Evolutionary conservation across 53 echinoderm and acorn worm genomes (phyloP).

Genomic region (Hippasteria phrygiana): DNA sequence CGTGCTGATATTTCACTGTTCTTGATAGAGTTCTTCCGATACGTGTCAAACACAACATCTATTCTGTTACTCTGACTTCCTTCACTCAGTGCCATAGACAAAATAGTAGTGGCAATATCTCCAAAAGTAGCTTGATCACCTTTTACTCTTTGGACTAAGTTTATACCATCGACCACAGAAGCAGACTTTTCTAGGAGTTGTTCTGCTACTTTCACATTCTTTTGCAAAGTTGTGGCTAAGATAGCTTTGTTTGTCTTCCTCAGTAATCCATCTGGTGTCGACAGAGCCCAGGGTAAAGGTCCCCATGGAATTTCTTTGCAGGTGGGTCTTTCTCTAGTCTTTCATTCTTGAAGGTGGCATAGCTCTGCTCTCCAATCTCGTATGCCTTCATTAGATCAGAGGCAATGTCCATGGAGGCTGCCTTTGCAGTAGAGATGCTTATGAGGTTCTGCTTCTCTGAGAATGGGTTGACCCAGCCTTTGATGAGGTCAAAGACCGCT

Average conservation of each 20-base stretch:
- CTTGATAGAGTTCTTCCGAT: constrained; percentile 10
- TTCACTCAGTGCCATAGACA: constrained; percentile 1
- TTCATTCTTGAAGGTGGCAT: too few species aligned
- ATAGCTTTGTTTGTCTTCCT: constrained; percentile 26
- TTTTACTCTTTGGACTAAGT: constrained; percentile 16
- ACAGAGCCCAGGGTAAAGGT: constrained; percentile 22
- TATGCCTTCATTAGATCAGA: too few species aligned
- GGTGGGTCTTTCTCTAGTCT: too few species aligned
- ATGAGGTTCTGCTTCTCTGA: too few species aligned
- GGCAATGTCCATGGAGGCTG: too few species aligned
- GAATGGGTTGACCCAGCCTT: too few species aligned
- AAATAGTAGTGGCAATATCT: not conserved
- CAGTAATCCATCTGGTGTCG: not conserved
- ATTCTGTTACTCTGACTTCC: constrained; percentile 6
- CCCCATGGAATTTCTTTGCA: too few species aligned
- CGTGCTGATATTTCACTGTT: not conserved
- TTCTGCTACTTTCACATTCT: not conserved
- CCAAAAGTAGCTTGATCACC: constrained; percentile 5
- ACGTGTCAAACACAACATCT: constrained; percentile 19
- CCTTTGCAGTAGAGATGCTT: too few species aligned
- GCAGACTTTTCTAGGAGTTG: not conserved
- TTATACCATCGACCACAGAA: constrained; percentile 2
- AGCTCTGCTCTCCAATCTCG: too few species aligned
- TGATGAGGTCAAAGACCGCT: too few species aligned
- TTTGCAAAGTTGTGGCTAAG: not conserved